phyloP scores from a whole-genome alignment of 2,113 vertebrate species.

The Prietella phreatophila region DNA sequence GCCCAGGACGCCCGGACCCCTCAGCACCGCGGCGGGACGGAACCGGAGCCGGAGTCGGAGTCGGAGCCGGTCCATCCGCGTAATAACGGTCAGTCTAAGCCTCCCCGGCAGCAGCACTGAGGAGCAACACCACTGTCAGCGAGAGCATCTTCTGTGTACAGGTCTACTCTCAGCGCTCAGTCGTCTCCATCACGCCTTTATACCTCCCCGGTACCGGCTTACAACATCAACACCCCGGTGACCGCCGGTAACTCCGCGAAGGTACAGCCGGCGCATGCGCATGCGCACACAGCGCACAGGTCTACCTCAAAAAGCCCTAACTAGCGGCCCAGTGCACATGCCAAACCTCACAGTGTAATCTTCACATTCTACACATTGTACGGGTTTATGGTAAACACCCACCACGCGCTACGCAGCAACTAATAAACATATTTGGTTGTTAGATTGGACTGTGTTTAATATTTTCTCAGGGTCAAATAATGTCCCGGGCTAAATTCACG shows the following conservation, averaged over 20 bases:
- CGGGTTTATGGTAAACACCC: slow-evolving; percentile 40
- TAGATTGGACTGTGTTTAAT: neutral
- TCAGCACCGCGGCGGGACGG: slow-evolving; percentile 21
- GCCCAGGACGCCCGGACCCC: slow-evolving; percentile 33
- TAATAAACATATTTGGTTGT: neutral
- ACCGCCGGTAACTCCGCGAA: slow-evolving; percentile 47
- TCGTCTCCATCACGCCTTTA: slow-evolving; percentile 58
- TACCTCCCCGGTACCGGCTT: slow-evolving; percentile 46
- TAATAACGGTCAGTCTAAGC: slow-evolving; percentile 53
- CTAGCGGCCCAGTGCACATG: neutral
- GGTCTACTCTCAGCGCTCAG: slow-evolving; percentile 49
- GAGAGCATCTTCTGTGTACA: slow-evolving; percentile 58
- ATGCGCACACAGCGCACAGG: slow-evolving; percentile 50
- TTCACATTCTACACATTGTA: too few relatives aligned
- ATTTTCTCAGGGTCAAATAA: neutral
- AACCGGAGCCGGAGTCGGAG: slow-evolving; percentile 39
- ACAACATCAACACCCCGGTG: slow-evolving; percentile 50
- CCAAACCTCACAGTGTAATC: neutral
- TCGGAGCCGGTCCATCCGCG: slow-evolving; percentile 48
- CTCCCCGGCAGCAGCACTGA: slow-evolving; percentile 42
- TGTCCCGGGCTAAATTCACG: neutral
- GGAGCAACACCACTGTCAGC: slow-evolving; percentile 58
- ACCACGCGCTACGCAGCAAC: neutral
- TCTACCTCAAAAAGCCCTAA: neutral
- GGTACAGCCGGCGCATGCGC: slow-evolving; percentile 49